phyloP scores from a whole-genome alignment of 1,140 invertebrate genomes.

The Drosophila lacteicornis region DNA sequence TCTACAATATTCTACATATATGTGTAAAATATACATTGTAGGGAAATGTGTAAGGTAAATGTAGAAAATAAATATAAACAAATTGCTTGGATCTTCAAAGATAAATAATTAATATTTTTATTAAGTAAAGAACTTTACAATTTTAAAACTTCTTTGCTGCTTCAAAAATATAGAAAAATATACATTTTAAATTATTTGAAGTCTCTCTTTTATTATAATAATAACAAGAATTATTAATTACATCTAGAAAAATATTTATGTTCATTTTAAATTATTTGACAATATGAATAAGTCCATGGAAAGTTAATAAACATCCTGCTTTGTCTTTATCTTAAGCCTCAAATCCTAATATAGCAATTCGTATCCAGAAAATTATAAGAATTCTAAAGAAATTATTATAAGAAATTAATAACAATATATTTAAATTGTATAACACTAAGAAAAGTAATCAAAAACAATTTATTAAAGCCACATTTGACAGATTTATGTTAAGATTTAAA shows the following conservation, averaged over 20 bases:
- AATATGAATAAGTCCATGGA: no score
- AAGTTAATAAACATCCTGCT: no score
- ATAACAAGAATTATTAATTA: no score
- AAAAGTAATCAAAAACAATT: no score
- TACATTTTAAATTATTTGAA: no score
- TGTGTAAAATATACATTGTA: neutral
- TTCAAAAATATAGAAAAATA: neutral
- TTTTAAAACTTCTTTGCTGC: no score
- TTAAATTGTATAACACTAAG: no score
- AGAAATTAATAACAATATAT: neutral
- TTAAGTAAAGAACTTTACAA: neutral
- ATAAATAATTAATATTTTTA: neutral
- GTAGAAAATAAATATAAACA: neutral
- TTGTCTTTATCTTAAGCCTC: no score
- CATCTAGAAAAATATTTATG: no score
- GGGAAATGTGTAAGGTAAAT: neutral
- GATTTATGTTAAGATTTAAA: neutral
- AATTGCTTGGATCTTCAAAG: conserved; percentile 1
- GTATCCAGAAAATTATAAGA: neutral
- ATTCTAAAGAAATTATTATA: neutral
- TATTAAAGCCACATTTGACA: neutral
- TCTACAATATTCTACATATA: neutral
- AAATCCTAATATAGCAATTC: no score
- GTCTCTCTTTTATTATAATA: no score
- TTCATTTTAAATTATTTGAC: no score